Percentiles rank a stretch among this genome's conserved stretches.
These are phyloP conservation scores for Scaptodrosophila lebanonensis DNA, from an alignment of 1,140 invertebrate species.

Conservation along the genomic window DNA sequence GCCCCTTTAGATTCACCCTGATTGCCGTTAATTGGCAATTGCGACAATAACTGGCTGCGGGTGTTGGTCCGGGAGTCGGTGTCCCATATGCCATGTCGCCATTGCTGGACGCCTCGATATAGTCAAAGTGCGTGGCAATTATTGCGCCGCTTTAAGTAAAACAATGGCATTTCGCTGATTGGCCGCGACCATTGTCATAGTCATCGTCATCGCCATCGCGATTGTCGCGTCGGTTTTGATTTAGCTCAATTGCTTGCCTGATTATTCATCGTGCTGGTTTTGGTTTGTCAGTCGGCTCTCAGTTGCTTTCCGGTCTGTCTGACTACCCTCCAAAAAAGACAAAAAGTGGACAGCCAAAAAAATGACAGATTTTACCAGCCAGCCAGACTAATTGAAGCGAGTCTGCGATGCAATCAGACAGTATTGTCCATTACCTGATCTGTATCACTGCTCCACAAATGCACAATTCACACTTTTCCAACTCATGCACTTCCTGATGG, in stretches of 20 bases:
- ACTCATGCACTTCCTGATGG: conserved; percentile 48
- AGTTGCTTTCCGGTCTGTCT: conserved; percentile 62
- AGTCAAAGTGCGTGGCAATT: conserved; percentile 76
- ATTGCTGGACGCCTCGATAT: conserved; percentile 14
- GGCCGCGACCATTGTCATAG: conserved; percentile 28
- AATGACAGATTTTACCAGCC: conserved; percentile 42
- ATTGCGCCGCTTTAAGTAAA: conserved; percentile 66
- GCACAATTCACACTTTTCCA: conserved; percentile 75
- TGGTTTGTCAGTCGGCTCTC: conserved; percentile 29
- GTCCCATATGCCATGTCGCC: background rate
- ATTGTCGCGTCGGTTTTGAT: conserved; percentile 63
- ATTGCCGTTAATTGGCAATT: conserved; percentile 38
- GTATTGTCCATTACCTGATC: conserved; percentile 30
- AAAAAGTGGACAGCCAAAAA: background rate
- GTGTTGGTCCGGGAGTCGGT: conserved; percentile 16
- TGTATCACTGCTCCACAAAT: conserved; percentile 52
- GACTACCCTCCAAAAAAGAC: conserved; percentile 18
- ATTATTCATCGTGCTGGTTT: conserved; percentile 54
- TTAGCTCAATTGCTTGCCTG: conserved; percentile 68
- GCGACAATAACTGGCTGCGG: conserved; percentile 51
- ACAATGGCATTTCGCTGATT: conserved; percentile 70
- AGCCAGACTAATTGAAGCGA: conserved; percentile 70
- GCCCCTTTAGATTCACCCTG: conserved; percentile 28
- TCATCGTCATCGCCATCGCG: conserved; percentile 23
- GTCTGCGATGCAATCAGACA: conserved; percentile 36